These are phyloP conservation scores for Calliopsis andreniformis DNA, from an alignment of 1,140 invertebrate species.

Conservation along the genomic window DNA sequence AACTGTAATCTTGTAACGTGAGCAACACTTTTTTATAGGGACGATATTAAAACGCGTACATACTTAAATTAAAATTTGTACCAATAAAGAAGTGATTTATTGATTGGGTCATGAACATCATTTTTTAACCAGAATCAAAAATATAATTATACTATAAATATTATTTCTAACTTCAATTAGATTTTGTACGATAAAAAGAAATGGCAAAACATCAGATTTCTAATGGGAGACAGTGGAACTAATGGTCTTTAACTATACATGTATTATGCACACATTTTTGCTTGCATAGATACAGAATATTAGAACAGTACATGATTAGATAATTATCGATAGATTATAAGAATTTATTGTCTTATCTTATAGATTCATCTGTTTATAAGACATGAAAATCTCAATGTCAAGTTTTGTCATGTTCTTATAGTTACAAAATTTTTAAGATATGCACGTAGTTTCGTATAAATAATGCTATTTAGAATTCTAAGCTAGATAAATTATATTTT, in stretches of 20 bases:
- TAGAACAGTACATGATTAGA: not conserved
- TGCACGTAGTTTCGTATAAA: conserved; percentile 10
- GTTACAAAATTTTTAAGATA: conserved; percentile 28
- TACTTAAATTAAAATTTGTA: conserved; percentile 1
- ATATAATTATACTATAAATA: not conserved
- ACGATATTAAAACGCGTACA: too few species aligned
- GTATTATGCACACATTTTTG: not conserved
- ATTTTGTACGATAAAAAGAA: conserved; percentile 14
- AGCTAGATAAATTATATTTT: conserved; percentile 32
- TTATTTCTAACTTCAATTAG: not conserved
- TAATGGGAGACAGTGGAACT: not conserved
- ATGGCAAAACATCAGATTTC: not conserved
- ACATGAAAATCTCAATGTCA: conserved; percentile 14
- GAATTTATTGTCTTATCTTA: conserved; percentile 37
- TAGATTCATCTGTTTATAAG: conserved; percentile 39
- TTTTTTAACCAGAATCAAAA: too few species aligned
- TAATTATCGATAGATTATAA: conserved; percentile 1
- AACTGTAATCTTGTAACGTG: too few species aligned
- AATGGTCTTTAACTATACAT: not conserved
- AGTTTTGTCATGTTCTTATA: not conserved
- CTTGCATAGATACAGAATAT: not conserved
- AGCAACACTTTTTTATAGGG: too few species aligned
- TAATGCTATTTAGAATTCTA: conserved; percentile 18
- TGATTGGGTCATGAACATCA: too few species aligned
- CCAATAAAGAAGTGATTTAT: conserved; percentile 25